Conservation (phyloP, 2,888 invertebrate genomes). For the Ditula angustiorana region DNA sequence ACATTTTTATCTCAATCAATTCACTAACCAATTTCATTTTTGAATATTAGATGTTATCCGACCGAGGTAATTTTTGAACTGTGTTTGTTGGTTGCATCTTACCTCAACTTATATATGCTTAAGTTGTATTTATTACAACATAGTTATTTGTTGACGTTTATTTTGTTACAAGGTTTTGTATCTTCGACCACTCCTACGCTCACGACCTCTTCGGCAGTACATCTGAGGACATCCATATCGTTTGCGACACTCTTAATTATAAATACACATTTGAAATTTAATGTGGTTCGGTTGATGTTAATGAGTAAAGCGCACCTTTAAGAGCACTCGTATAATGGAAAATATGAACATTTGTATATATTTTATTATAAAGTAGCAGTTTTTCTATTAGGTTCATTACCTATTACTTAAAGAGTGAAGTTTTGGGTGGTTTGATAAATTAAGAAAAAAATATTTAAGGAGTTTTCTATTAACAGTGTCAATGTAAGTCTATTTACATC, state of each 20-base stretch:
- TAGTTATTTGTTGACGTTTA: constrained; percentile 63
- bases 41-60: constrained; percentile 51
- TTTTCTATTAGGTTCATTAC: too few species aligned
- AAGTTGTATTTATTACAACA: constrained; percentile 73
- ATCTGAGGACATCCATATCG: constrained; percentile 68
- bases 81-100: constrained; percentile 61
- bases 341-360: background rate
- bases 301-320: constrained; percentile 47
- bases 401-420: too few species aligned
- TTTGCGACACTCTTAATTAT: constrained; percentile 66
- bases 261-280: constrained; percentile 51
- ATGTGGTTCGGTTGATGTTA: constrained; percentile 56
- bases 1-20: constrained; percentile 38
- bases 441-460: too few species aligned
- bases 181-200: constrained; percentile 64
- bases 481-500: too few species aligned
- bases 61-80: constrained; percentile 60
- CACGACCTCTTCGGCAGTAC: constrained; percentile 62
- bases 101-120: constrained; percentile 72
- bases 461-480: too few species aligned
- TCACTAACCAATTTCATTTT: constrained; percentile 73
- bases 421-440: too few species aligned
- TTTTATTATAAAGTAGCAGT: too few species aligned
- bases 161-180: constrained; percentile 71
- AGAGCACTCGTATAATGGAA: background rate